A percentile compares a stretch with the other conserved stretches of the same genome.
phyloP scores from a whole-genome alignment of 2,888 invertebrate species.

The Caenorhabditis sp. region DNA sequence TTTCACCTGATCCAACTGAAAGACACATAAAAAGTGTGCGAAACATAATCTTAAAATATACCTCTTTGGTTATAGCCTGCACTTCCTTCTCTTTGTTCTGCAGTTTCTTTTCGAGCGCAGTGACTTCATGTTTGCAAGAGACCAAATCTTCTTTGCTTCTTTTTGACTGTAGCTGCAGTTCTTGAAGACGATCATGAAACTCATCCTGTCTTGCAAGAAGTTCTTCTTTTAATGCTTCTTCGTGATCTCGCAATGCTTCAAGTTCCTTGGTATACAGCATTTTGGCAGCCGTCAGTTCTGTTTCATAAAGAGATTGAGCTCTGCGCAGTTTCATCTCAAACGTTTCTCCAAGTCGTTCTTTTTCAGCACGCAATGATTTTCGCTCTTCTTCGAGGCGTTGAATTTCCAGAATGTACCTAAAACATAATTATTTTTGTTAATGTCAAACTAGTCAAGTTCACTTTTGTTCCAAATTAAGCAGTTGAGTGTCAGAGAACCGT shows the following conservation, averaged over 20 bases:
- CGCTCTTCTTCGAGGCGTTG: constrained; percentile 82
- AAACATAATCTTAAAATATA: constrained; percentile 46
- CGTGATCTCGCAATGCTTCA: constrained; percentile 82
- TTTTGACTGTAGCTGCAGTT: constrained; percentile 80
- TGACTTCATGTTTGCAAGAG: constrained; percentile 81
- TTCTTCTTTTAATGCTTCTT: constrained; percentile 82
- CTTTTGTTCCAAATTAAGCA: constrained; percentile 83
- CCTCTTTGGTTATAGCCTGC: constrained; percentile 78
- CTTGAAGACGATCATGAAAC: constrained; percentile 82
- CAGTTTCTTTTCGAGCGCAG: constrained; percentile 79
- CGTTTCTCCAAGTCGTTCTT: constrained; percentile 83
- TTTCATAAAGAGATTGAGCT: constrained; percentile 82
- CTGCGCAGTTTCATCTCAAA: constrained; percentile 83
- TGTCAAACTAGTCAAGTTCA: constrained; percentile 44
- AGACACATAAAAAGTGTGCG: neutral
- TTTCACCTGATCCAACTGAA: constrained; percentile 77
- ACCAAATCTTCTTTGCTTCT: constrained; percentile 79
- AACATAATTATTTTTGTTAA: constrained; percentile 17
- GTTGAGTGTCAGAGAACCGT: constrained; percentile 80
- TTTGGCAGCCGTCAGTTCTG: constrained; percentile 82
- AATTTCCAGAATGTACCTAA: constrained; percentile 83
- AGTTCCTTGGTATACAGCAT: constrained; percentile 81
- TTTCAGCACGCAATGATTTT: constrained; percentile 80
- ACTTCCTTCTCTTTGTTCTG: constrained; percentile 81
- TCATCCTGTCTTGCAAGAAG: constrained; percentile 82